Percentiles rank a stretch among this genome's conserved stretches.
Conservation (phyloP, 2,113 vertebrate genomes). For the Siniperca knerii region DNA sequence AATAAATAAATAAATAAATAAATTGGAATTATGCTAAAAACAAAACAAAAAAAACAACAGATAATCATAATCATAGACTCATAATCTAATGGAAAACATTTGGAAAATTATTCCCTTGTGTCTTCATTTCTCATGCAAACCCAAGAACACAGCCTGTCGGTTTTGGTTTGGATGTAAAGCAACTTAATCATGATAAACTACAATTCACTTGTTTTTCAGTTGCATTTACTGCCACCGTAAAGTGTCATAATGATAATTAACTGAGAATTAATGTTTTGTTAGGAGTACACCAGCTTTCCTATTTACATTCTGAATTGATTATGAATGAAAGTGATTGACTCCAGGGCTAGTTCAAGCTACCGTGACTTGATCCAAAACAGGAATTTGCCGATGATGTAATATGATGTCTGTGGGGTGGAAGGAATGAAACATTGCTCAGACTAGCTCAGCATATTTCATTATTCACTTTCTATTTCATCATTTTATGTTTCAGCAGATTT, state of each 20-base stretch:
- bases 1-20: not conserved
- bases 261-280: conserved; percentile 25
- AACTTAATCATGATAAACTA: not conserved
- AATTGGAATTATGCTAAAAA: not conserved
- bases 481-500: conserved; percentile 55
- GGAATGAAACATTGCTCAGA: conserved; percentile 27
- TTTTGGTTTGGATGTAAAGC: not conserved
- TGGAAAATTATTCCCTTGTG: not conserved
- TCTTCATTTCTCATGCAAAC: not conserved
- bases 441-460: conserved; percentile 54
- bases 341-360: not conserved
- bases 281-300: not conserved
- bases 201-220: not conserved
- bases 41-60: not conserved
- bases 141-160: not conserved
- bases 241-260: not conserved
- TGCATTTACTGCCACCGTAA: conserved; percentile 17
- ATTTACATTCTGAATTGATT: conserved; percentile 37
- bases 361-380: conserved; percentile 34
- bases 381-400: conserved; percentile 69
- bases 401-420: conserved; percentile 29
- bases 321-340: conserved; percentile 24
- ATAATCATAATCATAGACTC: not conserved
- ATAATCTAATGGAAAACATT: not conserved
- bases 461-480: conserved; percentile 66